A percentile compares a stretch with the other conserved stretches of the same genome.
Evolutionary conservation across 2,797 vertebrate species (phyloP).

Genomic region (Chromobotia macracanthus): DNA sequence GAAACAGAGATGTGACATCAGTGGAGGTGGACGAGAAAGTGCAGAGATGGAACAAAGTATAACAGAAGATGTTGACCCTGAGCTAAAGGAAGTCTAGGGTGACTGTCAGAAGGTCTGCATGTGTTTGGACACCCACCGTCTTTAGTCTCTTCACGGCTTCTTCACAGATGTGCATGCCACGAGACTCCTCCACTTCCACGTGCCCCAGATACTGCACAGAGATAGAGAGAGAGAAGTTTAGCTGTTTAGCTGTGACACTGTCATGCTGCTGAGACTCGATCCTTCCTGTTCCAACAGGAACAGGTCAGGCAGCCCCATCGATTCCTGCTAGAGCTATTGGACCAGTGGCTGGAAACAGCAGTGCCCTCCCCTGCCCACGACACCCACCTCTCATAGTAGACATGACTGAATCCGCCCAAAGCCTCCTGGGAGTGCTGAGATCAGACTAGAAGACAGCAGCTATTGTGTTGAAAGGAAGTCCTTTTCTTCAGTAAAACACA

Average conservation of each 20-base stretch:
- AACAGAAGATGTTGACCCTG: slow-evolving; percentile 18
- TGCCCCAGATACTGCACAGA: slow-evolving; percentile 91
- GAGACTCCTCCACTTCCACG: slow-evolving; percentile 97
- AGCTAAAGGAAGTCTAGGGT: slow-evolving; percentile 41
- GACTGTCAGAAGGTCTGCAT: slow-evolving; percentile 38
- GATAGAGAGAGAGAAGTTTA: too few relatives aligned
- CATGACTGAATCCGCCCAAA: slow-evolving; percentile 57
- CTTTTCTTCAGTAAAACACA: slow-evolving; percentile 70
- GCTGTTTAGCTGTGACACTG: slow-evolving; percentile 16
- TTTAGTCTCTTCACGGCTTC: slow-evolving; percentile 98
- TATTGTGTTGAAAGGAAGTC: slow-evolving; percentile 81
- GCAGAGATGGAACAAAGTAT: background rate
- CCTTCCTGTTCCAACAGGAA: slow-evolving; percentile 12
- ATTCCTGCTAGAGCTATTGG: background rate
- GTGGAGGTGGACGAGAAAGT: background rate
- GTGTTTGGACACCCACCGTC: slow-evolving; percentile 86
- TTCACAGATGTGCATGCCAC: slow-evolving; percentile 99
- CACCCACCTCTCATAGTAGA: slow-evolving; percentile 59
- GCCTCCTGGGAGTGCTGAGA: slow-evolving; percentile 40
- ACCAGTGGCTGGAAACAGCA: background rate
- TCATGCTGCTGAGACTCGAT: slow-evolving; percentile 10
- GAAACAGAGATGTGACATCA: slow-evolving; percentile 1
- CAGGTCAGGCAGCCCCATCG: slow-evolving; percentile 1
- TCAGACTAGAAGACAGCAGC: slow-evolving; percentile 48
- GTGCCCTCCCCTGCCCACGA: background rate